Evolutionary conservation across 2,888 invertebrate species (phyloP).

Genomic region (Dicyrtoma fusca): DNA sequence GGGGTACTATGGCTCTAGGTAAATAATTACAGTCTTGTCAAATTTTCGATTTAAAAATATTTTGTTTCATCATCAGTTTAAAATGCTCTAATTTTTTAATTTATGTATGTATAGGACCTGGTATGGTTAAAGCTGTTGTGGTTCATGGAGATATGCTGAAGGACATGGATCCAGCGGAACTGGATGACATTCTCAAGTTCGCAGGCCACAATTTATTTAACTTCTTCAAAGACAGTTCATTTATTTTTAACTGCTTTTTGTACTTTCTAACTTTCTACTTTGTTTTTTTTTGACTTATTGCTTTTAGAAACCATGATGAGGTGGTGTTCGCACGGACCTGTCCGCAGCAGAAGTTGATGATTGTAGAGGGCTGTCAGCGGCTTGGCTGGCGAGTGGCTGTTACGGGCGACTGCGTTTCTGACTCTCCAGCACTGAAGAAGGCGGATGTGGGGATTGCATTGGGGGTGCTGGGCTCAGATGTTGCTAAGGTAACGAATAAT

Average conservation of each 20-base stretch:
- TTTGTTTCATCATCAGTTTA: too few species aligned
- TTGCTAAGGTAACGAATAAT: too few species aligned
- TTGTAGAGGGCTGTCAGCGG: conserved; percentile 73
- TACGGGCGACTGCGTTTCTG: conserved; percentile 84
- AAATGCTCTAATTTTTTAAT: too few species aligned
- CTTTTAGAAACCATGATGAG: conserved; percentile 74
- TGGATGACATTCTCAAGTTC: conserved; percentile 79
- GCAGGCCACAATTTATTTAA: neutral
- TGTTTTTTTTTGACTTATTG: neutral
- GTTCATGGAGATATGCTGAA: conserved; percentile 73
- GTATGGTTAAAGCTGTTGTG: conserved; percentile 64
- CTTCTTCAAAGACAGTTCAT: neutral
- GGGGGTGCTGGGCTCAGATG: conserved; percentile 84
- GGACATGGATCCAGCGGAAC: conserved; percentile 80
- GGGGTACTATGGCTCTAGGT: conserved; percentile 64
- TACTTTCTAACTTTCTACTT: neutral
- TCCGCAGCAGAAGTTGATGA: conserved; percentile 76
- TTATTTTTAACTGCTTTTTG: neutral
- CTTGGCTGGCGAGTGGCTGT: conserved; percentile 65
- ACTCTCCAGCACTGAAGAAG: conserved; percentile 89
- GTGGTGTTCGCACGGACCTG: conserved; percentile 96
- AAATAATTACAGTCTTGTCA: too few species aligned
- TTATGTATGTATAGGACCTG: too few species aligned
- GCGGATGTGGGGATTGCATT: conserved; percentile 73
- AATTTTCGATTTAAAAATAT: too few species aligned